Evolutionary conservation across 2,888 invertebrate genomes (phyloP).

Genomic region (Melinopterus prodromus): DNA sequence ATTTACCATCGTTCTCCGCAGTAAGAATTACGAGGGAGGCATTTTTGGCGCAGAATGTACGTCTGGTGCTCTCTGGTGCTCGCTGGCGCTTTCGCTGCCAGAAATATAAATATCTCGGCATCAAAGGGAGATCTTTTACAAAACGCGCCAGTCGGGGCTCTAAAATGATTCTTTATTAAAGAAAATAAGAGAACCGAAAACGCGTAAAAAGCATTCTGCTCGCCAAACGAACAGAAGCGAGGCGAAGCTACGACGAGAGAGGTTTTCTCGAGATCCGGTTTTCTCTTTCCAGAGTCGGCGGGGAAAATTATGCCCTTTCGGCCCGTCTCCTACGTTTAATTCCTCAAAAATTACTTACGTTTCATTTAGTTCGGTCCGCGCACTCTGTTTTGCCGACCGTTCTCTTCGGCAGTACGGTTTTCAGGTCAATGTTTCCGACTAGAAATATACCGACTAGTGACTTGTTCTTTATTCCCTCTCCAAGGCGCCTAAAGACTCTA

Average conservation of each 20-base stretch:
- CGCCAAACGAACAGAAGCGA: background rate
- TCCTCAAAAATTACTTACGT: constrained; percentile 4
- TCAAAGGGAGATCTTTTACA: background rate
- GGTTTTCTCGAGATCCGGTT: background rate
- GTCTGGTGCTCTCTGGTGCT: background rate
- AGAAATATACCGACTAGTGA: background rate
- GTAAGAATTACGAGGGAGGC: background rate
- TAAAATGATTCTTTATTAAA: background rate
- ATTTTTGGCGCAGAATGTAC: background rate
- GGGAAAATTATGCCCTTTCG: background rate
- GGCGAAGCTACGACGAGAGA: background rate
- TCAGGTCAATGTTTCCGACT: background rate
- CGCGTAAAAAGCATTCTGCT: constrained; percentile 4
- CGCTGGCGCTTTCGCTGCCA: background rate
- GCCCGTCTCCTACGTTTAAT: background rate
- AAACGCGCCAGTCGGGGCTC: background rate
- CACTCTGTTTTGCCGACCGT: background rate
- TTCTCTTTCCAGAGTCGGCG: background rate
- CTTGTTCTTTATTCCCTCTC: background rate
- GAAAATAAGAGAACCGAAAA: constrained; percentile 4
- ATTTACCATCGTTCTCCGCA: background rate
- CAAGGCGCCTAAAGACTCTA: background rate
- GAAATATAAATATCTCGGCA: constrained; percentile 4
- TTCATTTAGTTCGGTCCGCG: background rate
- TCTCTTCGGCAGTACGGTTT: background rate